Base-by-base conservation (phyloP, 2,113 vertebrate genomes). In the Vicugna pacos region DNA sequence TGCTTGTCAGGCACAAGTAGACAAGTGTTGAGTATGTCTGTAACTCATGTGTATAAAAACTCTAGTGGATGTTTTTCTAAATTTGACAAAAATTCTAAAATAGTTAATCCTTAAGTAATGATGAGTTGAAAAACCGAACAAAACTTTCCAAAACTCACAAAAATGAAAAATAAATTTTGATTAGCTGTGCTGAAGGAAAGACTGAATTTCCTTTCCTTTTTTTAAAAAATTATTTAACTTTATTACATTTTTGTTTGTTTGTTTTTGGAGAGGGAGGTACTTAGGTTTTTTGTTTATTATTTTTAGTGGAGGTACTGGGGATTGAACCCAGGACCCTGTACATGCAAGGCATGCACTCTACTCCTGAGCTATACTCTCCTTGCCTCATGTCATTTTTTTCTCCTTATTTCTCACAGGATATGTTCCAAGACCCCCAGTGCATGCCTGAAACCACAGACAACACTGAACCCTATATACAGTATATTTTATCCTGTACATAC, bases 31-130 rank as follows among this genome's bases (percentile, higher is more conserved):
- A 60, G 13, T 54, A 54, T 20, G 62, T 70, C 15, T 70, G 19
- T 56, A 72, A 19, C 8, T 70, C 8, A 70, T 6, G 15, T 77
- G 28, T n/a, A 76, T n/a, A 76, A 88, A 87, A 50, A 28, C 42
- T 56, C 32, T 32, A 24, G 22, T 62, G 60, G 5, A n/a, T 72
- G 20, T 19, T 87, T 70, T 90, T 75, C 58, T 4, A 80, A 81
- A 83, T 67, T 93, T 95, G 38, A 75, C 30, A 62, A 28, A 92
- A 72, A 95, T 48, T 81, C 3, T 72, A 82, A 83, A 32, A 65
- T 91, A 50, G 56, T 46, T 42, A 48, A 62, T 64, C 4, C 19
- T 58, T 87, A 65, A 77, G 10, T n/a, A 91, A 42, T 14, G 17
- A 54, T 87, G 60, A 76, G 14, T 81, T 46, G 8, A 92, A 88